Percentiles rank a stretch among this genome's conserved stretches.
phyloP scores from a whole-genome alignment of 2,113 vertebrate species.

The Eudyptes chrysolophus region DNA sequence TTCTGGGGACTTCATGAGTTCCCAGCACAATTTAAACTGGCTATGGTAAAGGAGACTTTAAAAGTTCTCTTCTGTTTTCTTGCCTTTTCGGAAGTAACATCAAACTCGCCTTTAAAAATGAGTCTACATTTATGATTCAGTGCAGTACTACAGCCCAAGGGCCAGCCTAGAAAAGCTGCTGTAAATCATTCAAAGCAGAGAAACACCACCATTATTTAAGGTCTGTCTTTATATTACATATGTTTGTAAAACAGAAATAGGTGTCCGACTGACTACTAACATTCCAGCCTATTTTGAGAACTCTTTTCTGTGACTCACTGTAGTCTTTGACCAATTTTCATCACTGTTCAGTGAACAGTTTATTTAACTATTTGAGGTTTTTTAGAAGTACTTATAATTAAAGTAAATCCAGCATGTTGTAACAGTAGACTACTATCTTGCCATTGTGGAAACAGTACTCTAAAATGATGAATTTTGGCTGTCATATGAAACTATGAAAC shows the following conservation, averaged over 20 bases:
- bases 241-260: constrained; percentile 8
- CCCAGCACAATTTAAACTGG: neutral
- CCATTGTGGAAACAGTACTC: neutral
- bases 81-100: neutral
- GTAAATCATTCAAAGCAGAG: neutral
- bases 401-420: neutral
- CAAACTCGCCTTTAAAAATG: neutral
- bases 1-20: neutral
- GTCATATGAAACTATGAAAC: neutral
- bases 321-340: neutral
- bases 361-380: neutral
- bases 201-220: neutral
- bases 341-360: neutral
- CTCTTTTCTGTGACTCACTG: neutral
- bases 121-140: neutral
- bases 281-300: neutral
- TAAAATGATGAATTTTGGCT: neutral
- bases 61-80: neutral
- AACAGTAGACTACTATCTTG: neutral
- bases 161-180: neutral
- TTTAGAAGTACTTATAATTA: neutral
- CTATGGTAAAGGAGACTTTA: neutral
- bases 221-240: neutral
- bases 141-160: neutral
- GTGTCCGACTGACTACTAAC: neutral